phyloP scores from a whole-genome alignment of 2,113 vertebrate species.

The Abramis brama region DNA sequence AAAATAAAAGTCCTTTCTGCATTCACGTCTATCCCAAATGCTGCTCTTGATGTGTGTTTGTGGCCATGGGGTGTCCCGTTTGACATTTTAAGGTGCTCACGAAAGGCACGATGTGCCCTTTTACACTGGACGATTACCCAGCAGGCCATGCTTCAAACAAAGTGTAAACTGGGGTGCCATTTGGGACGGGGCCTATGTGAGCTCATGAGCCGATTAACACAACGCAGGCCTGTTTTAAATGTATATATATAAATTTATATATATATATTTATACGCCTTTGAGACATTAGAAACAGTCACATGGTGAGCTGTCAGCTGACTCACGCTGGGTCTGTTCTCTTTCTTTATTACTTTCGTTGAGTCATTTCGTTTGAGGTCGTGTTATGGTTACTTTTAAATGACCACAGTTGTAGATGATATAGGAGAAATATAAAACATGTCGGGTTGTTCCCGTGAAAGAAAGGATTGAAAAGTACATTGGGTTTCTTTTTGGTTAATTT shows the following conservation, averaged over 20 bases:
- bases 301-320: conserved; percentile 6
- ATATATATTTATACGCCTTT: not conserved
- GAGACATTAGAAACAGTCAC: not conserved
- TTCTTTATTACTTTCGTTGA: not conserved
- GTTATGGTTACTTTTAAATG: not conserved
- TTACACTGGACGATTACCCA: conserved; percentile 1
- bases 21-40: not conserved
- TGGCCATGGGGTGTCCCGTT: not conserved
- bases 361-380: not conserved
- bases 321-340: not conserved
- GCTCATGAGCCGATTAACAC: not conserved
- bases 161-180: not conserved
- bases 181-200: not conserved
- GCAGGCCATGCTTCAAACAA: not conserved
- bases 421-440: not conserved
- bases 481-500: not conserved
- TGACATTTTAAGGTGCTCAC: conserved; percentile 6
- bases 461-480: not conserved
- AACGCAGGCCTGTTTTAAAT: conserved; percentile 5
- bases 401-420: not conserved
- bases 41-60: not conserved
- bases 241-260: not conserved
- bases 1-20: not conserved
- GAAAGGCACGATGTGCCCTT: not conserved
- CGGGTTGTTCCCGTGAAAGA: not conserved